These are phyloP conservation scores for Diadumene lineata DNA, from an alignment of 92 coral and sea anemone genomes.

Conservation along the genomic window DNA sequence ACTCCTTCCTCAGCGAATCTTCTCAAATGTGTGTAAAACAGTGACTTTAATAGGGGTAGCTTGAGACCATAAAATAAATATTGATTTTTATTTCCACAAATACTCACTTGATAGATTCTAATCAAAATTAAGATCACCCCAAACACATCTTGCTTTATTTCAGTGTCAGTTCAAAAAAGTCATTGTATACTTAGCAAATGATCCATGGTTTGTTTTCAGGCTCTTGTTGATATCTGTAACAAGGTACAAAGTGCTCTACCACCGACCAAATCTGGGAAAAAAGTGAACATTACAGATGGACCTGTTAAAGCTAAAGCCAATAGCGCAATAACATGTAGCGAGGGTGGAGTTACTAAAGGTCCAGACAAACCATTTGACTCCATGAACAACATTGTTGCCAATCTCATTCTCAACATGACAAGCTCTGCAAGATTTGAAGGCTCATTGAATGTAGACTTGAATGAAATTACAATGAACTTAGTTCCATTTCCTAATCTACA, in stretches of 20 bases:
- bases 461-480: constrained; percentile 97
- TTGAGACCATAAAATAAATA: too few species aligned
- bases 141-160: too few species aligned
- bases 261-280: constrained; percentile 86
- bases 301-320: constrained; percentile 65
- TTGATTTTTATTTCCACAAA: too few species aligned
- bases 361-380: constrained; percentile 95
- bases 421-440: constrained; percentile 99
- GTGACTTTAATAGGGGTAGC: too few species aligned
- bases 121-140: too few species aligned
- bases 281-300: constrained; percentile 56
- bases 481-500: constrained; percentile 98
- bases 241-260: constrained; percentile 89
- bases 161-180: too few species aligned
- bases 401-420: constrained; percentile 92
- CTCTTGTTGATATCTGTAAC: constrained; percentile 90
- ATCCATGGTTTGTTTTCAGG: too few species aligned
- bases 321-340: constrained; percentile 92
- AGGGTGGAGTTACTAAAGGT: constrained; percentile 76
- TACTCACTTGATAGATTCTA: too few species aligned
- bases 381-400: constrained; percentile 98
- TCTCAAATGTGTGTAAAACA: too few species aligned
- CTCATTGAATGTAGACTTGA: constrained; percentile 92
- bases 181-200: too few species aligned
- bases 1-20: background rate